phyloP scores from a whole-genome alignment of 2,113 vertebrate species.

The Phalacrocorax pelagicus region DNA sequence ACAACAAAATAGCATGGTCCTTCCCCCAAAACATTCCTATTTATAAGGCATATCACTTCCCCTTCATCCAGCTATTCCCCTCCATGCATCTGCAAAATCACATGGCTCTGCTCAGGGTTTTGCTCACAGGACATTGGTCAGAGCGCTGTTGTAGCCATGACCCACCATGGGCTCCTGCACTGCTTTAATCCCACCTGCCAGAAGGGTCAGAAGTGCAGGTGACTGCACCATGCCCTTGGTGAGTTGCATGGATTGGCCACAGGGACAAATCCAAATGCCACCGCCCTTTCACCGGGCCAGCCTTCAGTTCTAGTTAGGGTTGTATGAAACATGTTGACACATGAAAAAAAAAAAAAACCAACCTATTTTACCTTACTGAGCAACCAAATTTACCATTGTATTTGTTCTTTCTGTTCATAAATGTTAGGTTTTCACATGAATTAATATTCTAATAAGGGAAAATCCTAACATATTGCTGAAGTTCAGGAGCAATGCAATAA shows the following conservation, averaged over 20 bases:
- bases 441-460: neutral
- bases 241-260: accelerated
- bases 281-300: neutral
- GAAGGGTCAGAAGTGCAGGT: neutral
- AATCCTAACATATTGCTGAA: neutral
- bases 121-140: neutral
- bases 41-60: accelerated
- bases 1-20: neutral
- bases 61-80: neutral
- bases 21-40: neutral
- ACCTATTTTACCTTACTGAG: neutral
- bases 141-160: no score
- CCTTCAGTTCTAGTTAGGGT: neutral
- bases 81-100: neutral
- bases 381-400: neutral
- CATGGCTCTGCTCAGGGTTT: accelerated
- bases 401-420: neutral
- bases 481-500: neutral
- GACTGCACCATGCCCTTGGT: accelerated
- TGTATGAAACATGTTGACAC: neutral
- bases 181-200: no score
- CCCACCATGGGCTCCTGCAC: neutral
- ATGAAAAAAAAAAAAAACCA: neutral
- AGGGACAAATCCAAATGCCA: neutral
- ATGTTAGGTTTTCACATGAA: neutral